phyloP scores from a whole-genome alignment of 2,113 vertebrate genomes.

The Pelusios castaneus region DNA sequence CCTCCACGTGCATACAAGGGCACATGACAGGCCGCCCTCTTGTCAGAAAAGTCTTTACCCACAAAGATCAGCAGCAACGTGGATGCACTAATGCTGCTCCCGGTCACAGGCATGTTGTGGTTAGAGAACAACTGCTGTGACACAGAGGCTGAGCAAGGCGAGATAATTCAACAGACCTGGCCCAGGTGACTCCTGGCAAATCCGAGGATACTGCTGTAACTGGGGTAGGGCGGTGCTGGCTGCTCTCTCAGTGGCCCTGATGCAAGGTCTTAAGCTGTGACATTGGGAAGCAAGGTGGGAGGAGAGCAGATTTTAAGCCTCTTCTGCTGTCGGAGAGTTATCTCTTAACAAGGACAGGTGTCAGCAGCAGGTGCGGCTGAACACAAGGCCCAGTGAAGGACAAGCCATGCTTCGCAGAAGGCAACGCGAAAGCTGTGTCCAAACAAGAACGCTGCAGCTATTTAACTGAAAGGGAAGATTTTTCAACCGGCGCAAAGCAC shows the following conservation, averaged over 20 bases:
- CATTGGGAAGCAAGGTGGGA: not conserved
- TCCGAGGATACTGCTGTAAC: not conserved
- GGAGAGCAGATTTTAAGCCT: fast-evolving
- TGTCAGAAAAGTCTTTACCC: too few species aligned
- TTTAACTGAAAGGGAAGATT: too few species aligned
- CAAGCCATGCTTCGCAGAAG: not conserved
- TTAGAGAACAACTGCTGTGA: not conserved
- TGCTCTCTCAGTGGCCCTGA: not conserved
- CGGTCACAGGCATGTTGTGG: not conserved
- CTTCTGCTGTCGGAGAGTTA: not conserved
- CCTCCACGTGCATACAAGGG: too few species aligned
- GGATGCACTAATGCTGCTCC: not conserved
- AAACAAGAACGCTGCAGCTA: too few species aligned
- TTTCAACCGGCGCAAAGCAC: too few species aligned
- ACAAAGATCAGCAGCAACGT: too few species aligned
- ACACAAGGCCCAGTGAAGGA: fast-evolving
- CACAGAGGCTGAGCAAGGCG: not conserved
- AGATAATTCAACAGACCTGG: not conserved
- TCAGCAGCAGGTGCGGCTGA: fast-evolving
- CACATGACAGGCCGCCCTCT: too few species aligned
- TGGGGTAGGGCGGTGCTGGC: not conserved
- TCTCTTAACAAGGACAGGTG: fast-evolving
- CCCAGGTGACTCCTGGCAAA: not conserved
- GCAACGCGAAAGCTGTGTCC: too few species aligned
- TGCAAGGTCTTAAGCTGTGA: not conserved